Percentiles rank a stretch among this genome's conserved stretches.
Conservation (phyloP, 1,140 invertebrate genomes). For the Frieseomelitta varia region DNA sequence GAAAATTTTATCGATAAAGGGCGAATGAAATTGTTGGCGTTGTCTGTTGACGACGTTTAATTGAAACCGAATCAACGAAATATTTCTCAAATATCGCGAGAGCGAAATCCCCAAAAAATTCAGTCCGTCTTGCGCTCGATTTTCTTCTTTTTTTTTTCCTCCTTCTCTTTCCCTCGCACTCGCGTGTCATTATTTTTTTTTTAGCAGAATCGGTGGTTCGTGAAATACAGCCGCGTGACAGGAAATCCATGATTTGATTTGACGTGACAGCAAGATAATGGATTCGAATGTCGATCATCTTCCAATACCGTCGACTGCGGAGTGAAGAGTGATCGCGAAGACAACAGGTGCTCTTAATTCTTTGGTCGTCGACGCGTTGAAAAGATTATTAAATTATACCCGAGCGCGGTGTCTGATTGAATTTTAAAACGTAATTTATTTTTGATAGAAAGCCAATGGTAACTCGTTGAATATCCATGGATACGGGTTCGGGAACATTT, state of each 20-base stretch:
- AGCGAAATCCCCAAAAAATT: neutral
- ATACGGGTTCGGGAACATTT: no score
- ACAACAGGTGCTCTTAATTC: conserved; percentile 17
- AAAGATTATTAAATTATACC: conserved; percentile 8
- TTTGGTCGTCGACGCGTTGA: neutral
- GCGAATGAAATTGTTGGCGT: no score
- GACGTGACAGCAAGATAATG: conserved; percentile 30
- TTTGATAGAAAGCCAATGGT: neutral
- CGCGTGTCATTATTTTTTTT: conserved; percentile 18
- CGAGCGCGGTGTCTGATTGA: neutral
- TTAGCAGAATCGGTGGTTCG: neutral
- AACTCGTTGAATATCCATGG: neutral
- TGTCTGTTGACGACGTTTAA: no score
- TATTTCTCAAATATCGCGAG: no score
- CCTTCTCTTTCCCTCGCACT: neutral
- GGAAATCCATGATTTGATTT: conserved; percentile 32
- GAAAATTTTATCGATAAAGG: no score
- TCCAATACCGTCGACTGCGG: neutral
- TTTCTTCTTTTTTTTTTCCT: neutral
- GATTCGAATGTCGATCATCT: conserved; percentile 36
- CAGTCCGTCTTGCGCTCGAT: neutral
- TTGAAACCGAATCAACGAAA: no score
- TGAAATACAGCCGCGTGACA: conserved; percentile 10
- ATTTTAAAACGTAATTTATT: neutral
- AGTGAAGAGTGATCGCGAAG: conserved; percentile 4